Percentiles rank a stretch among this genome's conserved stretches.
Conservation (phyloP, 1,140 invertebrate species). For the Ephestia elutella region DNA sequence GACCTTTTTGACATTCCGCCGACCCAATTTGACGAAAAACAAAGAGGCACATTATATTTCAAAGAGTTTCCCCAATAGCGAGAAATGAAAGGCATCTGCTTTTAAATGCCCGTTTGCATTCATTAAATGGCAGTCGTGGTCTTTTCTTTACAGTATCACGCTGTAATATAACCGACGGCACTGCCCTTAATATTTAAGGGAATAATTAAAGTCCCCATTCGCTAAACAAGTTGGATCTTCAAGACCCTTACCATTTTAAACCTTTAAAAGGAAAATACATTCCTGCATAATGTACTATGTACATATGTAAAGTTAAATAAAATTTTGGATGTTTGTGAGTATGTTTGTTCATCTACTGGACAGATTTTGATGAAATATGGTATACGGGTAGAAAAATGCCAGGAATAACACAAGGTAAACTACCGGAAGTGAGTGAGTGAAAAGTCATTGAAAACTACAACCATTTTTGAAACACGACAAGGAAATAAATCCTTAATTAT, state of each 20-base stretch:
- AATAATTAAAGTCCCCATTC: conserved; percentile 31
- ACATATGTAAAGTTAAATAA: no score
- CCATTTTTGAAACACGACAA: no score
- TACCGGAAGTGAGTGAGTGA: no score
- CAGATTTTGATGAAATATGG: no score
- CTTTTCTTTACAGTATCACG: background rate
- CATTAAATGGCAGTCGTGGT: background rate
- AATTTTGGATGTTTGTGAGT: no score
- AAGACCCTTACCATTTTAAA: background rate
- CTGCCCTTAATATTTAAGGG: background rate
- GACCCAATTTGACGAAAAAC: background rate
- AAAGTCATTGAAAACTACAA: no score
- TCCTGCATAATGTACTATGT: no score
- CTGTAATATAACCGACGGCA: background rate
- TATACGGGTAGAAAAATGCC: no score
- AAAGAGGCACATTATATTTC: background rate
- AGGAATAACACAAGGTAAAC: no score
- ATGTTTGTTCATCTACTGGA: no score
- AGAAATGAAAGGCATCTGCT: background rate
- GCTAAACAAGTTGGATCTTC: conserved; percentile 10
- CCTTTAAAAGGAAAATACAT: background rate
- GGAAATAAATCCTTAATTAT: no score
- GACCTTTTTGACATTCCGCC: background rate
- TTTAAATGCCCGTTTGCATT: background rate
- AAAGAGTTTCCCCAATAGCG: background rate